These are phyloP conservation scores for Nesogale talazaci DNA, from an alignment of 2,113 vertebrate species.

Conservation along the genomic window DNA sequence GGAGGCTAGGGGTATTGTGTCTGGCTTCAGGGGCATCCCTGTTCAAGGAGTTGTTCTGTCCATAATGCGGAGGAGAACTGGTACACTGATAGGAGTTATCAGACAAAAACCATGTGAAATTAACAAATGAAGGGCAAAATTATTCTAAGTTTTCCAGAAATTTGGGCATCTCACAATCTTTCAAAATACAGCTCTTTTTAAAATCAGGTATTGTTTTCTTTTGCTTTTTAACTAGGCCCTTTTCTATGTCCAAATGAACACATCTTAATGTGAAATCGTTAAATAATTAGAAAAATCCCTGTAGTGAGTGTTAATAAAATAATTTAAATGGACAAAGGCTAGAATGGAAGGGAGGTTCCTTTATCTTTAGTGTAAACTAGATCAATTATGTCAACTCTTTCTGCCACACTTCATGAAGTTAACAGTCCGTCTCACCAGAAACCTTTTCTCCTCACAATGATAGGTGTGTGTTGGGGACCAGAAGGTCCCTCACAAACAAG, in stretches of 20 bases:
- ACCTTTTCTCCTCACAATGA: constrained; percentile 22
- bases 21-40: not conserved
- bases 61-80: not conserved
- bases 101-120: constrained; percentile 20
- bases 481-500: too few species aligned
- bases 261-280: constrained; percentile 43
- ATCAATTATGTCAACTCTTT: not conserved
- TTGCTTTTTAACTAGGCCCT: not conserved
- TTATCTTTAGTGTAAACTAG: not conserved
- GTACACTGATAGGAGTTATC: too few species aligned
- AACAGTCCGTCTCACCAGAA: not conserved
- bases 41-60: not conserved
- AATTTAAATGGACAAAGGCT: constrained; percentile 13
- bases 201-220: not conserved
- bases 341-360: not conserved
- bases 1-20: not conserved
- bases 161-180: not conserved
- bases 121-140: not conserved
- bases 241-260: constrained; percentile 13
- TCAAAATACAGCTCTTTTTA: not conserved
- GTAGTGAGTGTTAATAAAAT: constrained; percentile 41
- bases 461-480: not conserved
- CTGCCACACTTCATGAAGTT: not conserved
- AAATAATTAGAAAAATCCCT: constrained; percentile 22
- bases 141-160: not conserved